Base-by-base conservation (phyloP, 2,888 invertebrate species). In the Rapana venosa region DNA sequence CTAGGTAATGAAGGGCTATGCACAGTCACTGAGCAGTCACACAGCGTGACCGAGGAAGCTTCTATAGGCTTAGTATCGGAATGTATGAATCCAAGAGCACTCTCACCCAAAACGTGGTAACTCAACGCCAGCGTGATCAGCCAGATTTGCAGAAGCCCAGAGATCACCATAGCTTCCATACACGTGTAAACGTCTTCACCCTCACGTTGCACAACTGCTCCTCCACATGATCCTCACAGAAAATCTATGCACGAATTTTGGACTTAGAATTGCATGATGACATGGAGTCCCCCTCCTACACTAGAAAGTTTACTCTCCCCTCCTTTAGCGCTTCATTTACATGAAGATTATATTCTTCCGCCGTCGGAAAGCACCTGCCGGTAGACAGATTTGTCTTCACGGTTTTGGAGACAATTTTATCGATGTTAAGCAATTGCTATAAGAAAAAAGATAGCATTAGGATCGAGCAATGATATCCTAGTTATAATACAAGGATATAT, bases 221-320 rank as follows among this genome's bases (percentile, higher is more conserved):
- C 83, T 89, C 89, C 89, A 70, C 89, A 89, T 89, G 47, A 70
- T 89, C 89, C 56, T 47, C 84, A 84, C 70, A 36, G 47, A 13
- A 74, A 70, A 61, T 22, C 32, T 79, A 79, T 13, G 32, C 79
- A 1, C 17, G 6, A 5, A 79, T 35, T 22, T 17, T 35, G 35
- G 79, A 32, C 79, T 22, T 35, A 15, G 35, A 79, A 79, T 35
- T 35, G 35, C 79, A 83, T 83, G 81, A 36, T 83, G 81, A 83
- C 81, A 83, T 26, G 22, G 81, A 47, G 32, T 83, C 81, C 81
- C 81, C 88, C 58, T 58, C 22, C 30, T 89, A 79, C 77, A 58
- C 89, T 85, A 74, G 84, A 89, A 89, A 89, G 85, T 89, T 89
- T 89, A 74, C 89, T 89, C 56, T 83, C 84, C 81, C 81, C 81